A percentile compares a stretch with the other conserved stretches of the same genome.
These are phyloP conservation scores for Passerina amoena DNA, from an alignment of 2,113 vertebrate genomes.

Conservation along the genomic window DNA sequence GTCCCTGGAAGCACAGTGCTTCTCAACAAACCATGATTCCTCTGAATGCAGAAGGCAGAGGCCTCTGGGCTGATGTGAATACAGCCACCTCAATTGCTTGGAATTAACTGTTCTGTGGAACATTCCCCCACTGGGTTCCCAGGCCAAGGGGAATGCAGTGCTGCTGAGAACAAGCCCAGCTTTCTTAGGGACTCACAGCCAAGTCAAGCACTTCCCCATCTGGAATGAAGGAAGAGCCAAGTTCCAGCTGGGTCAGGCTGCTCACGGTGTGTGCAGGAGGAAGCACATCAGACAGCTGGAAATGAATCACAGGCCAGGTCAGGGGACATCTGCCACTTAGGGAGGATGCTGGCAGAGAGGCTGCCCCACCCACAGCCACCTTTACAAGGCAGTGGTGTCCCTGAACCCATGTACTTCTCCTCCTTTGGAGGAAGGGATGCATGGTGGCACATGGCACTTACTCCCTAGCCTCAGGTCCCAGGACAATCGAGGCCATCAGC, in stretches of 20 bases:
- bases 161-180: neutral
- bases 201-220: neutral
- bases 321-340: neutral
- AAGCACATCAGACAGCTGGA: neutral
- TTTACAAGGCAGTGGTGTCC: neutral
- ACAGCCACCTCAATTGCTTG: neutral
- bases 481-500: neutral
- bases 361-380: neutral
- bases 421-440: accelerated
- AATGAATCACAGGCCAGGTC: neutral
- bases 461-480: neutral
- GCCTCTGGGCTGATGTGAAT: neutral
- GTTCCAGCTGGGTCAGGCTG: neutral
- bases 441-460: neutral
- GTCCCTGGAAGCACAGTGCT: neutral
- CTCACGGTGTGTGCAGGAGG: accelerated
- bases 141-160: neutral
- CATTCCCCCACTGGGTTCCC: neutral
- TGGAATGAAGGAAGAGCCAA: neutral
- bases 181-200: neutral
- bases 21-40: neutral
- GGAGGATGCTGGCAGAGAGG: neutral
- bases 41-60: neutral
- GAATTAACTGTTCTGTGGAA: neutral
- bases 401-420: neutral